Percentiles rank a stretch among this genome's conserved stretches.
These are phyloP conservation scores for Molossus alvarezi DNA, from an alignment of 2,797 vertebrate species.

Conservation along the genomic window DNA sequence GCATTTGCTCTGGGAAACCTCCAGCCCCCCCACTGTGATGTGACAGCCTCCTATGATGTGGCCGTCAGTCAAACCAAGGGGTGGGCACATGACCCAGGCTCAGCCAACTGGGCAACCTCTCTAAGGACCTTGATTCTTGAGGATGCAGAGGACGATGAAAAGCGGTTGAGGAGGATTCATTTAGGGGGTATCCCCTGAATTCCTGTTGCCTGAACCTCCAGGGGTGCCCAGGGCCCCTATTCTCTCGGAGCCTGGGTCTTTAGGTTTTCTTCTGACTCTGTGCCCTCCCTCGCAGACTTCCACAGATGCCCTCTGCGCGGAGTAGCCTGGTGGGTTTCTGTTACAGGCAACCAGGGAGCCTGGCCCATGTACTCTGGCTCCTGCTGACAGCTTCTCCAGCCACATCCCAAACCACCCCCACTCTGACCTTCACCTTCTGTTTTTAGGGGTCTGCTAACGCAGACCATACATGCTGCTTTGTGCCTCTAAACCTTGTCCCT, in stretches of 20 bases:
- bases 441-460: background rate
- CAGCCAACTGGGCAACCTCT: background rate
- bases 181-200: no score
- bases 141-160: background rate
- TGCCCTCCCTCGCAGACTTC: background rate
- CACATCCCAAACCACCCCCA: rapidly evolving
- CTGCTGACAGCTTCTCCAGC: no score
- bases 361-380: rapidly evolving
- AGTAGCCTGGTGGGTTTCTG: background rate
- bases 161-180: background rate
- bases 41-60: background rate
- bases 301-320: background rate
- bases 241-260: background rate
- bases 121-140: background rate
- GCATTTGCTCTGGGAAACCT: background rate
- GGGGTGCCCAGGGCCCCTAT: background rate
- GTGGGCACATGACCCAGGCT: background rate
- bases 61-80: background rate
- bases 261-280: background rate
- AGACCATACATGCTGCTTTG: rapidly evolving
- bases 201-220: background rate
- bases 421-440: background rate
- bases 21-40: background rate
- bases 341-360: background rate
- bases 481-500: background rate